Evolutionary conservation across 1,140 invertebrate genomes (phyloP), one percentile per base, ranked within the genome.

Genomic region (Zaprionus capensis): DNA sequence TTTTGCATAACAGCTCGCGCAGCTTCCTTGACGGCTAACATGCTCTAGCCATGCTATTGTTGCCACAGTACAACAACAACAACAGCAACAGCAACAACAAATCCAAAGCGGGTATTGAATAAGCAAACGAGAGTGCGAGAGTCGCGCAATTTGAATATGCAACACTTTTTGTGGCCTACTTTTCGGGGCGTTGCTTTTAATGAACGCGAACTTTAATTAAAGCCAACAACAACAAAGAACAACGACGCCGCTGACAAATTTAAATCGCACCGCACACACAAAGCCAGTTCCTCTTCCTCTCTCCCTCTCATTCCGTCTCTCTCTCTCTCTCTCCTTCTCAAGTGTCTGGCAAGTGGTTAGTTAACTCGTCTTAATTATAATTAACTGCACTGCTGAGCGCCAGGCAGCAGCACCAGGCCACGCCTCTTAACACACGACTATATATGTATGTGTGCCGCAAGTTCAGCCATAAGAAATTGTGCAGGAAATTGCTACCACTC

Each of bases 351-450:
- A 90, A 90, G 86, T 90, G 85, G 81, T 90, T 82, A 91, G 87
- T 92, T 91, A 92, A 86, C 91, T 90, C 65, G 84, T 77, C 91
- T 91, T 92, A 92, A 92, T 92, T 92, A 91, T 92, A 92, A 92
- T 92, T 92, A 92, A 92, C 91, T 92, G 82, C 80, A 80, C 87
- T 85, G 72, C 62, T 82, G 80, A 69, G 46, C 61, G 66, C 36
- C 67, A 41, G 51, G 38, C 38, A n/a, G 38, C 38, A 14, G 38
- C 14, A 2, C 38, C 38, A n/a, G 7, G 46, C 46, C 46, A 51
- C 20, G 46, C 46, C 46, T 49, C 46, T 53, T 69, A 56, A 73
- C 64, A 62, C 44, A 49, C 67, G 31, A 57, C 17, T 53, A 14
- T 38, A 36, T 17, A n/a, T n/a, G 15, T 6, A 5, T 46, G 20